Evolutionary conservation across 2,888 invertebrate species (phyloP), one percentile per base, ranked within the genome.

Genomic region (Clepsis dumicolana): DNA sequence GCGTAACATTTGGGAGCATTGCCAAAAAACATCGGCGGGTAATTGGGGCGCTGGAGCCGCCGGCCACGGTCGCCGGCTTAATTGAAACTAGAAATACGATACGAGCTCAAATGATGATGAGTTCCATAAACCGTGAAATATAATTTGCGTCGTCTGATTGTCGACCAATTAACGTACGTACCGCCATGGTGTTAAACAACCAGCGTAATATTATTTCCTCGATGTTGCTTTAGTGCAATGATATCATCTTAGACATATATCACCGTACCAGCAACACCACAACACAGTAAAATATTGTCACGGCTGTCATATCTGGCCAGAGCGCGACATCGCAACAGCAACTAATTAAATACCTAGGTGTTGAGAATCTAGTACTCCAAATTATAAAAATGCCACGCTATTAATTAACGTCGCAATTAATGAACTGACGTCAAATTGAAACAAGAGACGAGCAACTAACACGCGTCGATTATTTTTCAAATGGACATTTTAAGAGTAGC

Each of bases 21-120:
- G 63, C 63, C 63, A 64, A 64, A 53, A 60, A 35, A 24, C 21
- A 14, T 32, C 10, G 14, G 18, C 64, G 29, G 18, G 29, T 35
- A 50, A 38, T 35, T 50, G 48, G 50, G 50, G n/a, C 64, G 21
- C 35, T 7, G 14, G 56, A 14, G 21, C 35, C 32, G 12, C 18
- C 53, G 60, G 21, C 32, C 64, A 18, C 32, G 35, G 50, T 27
- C n/a, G 48, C 35, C 16, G 24, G 29, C 38, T 53, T 60, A 65
- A 60, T 60, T 65, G 29, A 41, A 53, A 44, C 41, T 35, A 41
- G 52, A n/a, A 44, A 44, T 24, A 54, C 32, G 44, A 16, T 35
- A 18, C 25, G 2, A 25, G 21, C 21, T 12, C 12, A 21, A 21
- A 41, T 16, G 48, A 7, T 44, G 41, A 48, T 21, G 21, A 48